Conservation (phyloP, 2,797 vertebrate species). For the Hylomyscus alleni region DNA sequence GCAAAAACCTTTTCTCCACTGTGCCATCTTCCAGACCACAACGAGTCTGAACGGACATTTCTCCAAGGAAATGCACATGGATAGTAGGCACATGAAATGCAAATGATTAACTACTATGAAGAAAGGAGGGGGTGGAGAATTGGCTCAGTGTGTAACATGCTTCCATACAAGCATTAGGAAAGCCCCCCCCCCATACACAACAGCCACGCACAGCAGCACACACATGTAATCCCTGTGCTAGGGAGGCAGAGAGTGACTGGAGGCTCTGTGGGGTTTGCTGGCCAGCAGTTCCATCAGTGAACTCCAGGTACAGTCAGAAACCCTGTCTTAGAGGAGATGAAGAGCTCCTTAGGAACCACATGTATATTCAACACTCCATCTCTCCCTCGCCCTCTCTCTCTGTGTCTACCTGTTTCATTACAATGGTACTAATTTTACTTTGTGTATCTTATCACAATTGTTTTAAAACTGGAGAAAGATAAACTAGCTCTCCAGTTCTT, state of each 20-base stretch:
- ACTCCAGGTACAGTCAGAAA: neutral
- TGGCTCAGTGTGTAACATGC: neutral
- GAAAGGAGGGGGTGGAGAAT: too few relatives aligned
- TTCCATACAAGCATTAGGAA: neutral
- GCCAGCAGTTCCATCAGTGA: neutral
- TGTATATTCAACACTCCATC: neutral
- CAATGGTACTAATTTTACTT: neutral
- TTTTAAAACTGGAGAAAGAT: neutral
- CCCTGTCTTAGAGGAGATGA: neutral
- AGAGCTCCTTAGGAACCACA: neutral
- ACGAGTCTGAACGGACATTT: constrained; percentile 31
- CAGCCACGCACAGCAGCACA: neutral
- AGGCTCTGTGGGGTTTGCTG: neutral
- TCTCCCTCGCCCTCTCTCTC: neutral
- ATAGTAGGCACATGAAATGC: neutral
- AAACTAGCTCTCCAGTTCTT: neutral
- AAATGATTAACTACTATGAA: neutral
- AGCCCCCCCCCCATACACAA: too few relatives aligned
- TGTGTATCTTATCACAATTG: constrained; percentile 1
- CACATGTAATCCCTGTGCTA: neutral
- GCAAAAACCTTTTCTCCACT: neutral
- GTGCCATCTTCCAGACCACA: neutral
- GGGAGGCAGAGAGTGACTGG: neutral
- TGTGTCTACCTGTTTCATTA: neutral
- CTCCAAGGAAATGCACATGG: neutral